phyloP scores from a whole-genome alignment of 2,888 invertebrate genomes.

The Drosophila helvetica region DNA sequence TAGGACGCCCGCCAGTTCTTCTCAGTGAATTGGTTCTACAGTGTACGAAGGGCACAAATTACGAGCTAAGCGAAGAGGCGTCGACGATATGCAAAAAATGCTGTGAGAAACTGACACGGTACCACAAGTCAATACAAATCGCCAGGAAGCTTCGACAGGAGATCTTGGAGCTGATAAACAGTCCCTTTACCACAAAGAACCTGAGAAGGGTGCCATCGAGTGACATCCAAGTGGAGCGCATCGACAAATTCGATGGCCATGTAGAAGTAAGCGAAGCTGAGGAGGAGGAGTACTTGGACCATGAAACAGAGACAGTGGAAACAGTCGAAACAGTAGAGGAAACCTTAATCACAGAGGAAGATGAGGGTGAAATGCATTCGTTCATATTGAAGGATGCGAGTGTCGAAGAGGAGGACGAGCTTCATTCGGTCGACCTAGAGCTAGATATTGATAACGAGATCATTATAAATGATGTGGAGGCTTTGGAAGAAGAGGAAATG shows the following conservation, averaged over 20 bases:
- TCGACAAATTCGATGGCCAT: conserved; percentile 43
- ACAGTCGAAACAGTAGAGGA: conserved; percentile 29
- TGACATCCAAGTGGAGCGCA: conserved; percentile 41
- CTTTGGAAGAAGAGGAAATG: conserved; percentile 43
- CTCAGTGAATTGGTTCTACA: conserved; percentile 67
- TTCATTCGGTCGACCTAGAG: conserved; percentile 57
- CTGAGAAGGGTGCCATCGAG: conserved; percentile 42
- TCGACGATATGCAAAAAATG: conserved; percentile 71
- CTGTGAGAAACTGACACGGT: conserved; percentile 63
- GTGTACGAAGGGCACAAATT: conserved; percentile 64
- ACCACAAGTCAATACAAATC: conserved; percentile 68
- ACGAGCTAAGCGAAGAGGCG: conserved; percentile 45
- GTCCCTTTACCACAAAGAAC: conserved; percentile 59
- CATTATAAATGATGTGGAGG: conserved; percentile 63
- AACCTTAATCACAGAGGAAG: conserved; percentile 17
- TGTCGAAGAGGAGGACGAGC: conserved; percentile 50
- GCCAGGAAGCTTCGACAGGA: conserved; percentile 66
- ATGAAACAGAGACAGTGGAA: conserved; percentile 5
- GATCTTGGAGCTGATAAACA: conserved; percentile 63
- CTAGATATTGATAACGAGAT: conserved; percentile 68
- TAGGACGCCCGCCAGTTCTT: conserved; percentile 66
- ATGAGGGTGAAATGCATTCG: conserved; percentile 37
- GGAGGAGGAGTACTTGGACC: conserved; percentile 1
- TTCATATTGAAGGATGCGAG: conserved; percentile 43
- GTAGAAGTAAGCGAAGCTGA: conserved; percentile 18